Evolutionary conservation across 2,888 invertebrate genomes (phyloP), one percentile per base, ranked within the genome.

Genomic region (Thera obeliscata): DNA sequence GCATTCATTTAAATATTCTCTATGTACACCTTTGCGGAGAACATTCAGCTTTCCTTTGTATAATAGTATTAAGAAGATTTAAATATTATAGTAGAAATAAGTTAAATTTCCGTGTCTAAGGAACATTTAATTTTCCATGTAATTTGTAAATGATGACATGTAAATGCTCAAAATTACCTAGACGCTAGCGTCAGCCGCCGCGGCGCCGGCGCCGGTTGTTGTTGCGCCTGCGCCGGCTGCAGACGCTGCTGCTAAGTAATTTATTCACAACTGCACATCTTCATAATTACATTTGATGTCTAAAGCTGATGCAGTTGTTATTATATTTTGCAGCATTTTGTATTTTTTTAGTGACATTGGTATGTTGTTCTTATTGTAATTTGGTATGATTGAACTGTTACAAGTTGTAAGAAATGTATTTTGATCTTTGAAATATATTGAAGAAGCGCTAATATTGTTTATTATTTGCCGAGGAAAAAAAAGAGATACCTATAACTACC

Each of bases 351-450:
- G 80, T 85, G 84, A 87, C 84, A 81, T 84, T 81, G 79, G 77
- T 80, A 82, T 83, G 82, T 87, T 88, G 86, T 87, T 86, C 85
- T 76, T 87, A 87, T 87, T 89, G 87, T 89, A 90, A 88, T 89
- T 88, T 89, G 85, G 87, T 87, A 89, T 90, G 88, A 90, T 90
- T 88, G 88, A 88, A 89, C 86, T 92, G 91, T 92, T 92, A 87
- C 76, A 85, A 88, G 87, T 89, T 92, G 85, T 90, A 89, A 90
- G 87, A 91, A 91, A 88, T 91, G 90, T 91, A 91, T 92, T 92
- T 93, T 91, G 90, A 90, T 89, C 90, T 91, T 91, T 87, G 86
- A 91, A 93, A 91, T 93, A 93, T 91, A 92, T 88, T 87, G 84
- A 87, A 81, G 82, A 88, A 88, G 80, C 78, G 83, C 81, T 80